phyloP scores from a whole-genome alignment of 2,113 vertebrate species.

The Nerophis lumbriciformis region DNA sequence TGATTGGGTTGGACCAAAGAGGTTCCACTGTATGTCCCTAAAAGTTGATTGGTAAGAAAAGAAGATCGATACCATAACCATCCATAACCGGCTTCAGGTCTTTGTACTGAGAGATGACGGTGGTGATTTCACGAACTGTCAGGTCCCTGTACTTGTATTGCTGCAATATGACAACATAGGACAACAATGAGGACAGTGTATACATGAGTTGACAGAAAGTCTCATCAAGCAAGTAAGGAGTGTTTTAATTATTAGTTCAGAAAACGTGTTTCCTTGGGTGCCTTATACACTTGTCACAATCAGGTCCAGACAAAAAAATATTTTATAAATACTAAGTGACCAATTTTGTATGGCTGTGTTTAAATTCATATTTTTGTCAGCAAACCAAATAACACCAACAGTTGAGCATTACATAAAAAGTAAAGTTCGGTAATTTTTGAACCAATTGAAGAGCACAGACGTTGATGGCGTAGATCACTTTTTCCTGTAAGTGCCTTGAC shows the following conservation, averaged over 20 bases:
- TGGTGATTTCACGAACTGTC: slow-evolving; percentile 88
- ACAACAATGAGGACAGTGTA: neutral
- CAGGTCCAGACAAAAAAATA: no score
- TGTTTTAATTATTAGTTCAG: neutral
- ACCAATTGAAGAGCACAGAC: no score
- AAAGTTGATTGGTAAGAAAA: neutral
- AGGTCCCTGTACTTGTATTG: slow-evolving; percentile 98
- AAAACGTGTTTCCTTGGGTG: no score
- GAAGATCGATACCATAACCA: slow-evolving; percentile 79
- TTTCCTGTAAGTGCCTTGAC: no score
- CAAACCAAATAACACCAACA: no score
- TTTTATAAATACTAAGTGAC: no score
- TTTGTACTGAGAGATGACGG: slow-evolving; percentile 90
- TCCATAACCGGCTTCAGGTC: slow-evolving; percentile 96
- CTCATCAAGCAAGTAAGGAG: neutral
- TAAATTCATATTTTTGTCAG: no score
- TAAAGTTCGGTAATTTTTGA: no score
- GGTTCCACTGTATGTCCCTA: neutral
- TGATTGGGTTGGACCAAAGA: neutral
- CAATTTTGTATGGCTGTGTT: no score
- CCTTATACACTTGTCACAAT: no score
- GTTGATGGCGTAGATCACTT: no score
- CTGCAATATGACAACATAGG: slow-evolving; percentile 56
- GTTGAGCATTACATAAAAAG: no score
- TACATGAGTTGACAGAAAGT: neutral